phyloP scores from a whole-genome alignment of 2,888 invertebrate genomes.

The Perithous albicinctus region DNA sequence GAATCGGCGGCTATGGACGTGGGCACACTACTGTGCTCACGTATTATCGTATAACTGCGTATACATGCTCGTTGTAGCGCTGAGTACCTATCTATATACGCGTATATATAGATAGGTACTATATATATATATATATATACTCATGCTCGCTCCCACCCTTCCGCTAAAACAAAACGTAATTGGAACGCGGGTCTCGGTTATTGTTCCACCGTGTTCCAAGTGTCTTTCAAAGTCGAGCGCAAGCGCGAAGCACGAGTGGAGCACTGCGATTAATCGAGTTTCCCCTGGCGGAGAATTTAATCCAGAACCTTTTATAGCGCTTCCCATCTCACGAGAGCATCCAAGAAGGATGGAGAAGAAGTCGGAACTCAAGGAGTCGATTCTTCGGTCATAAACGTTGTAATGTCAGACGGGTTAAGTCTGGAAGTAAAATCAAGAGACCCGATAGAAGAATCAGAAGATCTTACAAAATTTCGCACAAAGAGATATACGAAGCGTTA shows the following conservation, averaged over 20 bases:
- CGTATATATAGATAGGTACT: not conserved
- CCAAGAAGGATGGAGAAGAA: slow-evolving; percentile 6
- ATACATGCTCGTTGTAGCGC: not conserved
- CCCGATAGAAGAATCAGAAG: not conserved
- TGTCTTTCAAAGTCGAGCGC: slow-evolving; percentile 26
- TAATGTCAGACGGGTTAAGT: not conserved
- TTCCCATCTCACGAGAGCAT: not conserved
- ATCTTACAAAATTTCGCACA: not conserved
- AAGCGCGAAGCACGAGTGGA: not conserved
- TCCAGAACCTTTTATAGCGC: slow-evolving; percentile 2
- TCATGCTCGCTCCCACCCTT: not conserved
- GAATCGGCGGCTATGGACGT: slow-evolving; percentile 23
- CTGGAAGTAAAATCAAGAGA: not conserved
- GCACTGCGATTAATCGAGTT: slow-evolving; percentile 17
- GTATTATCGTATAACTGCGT: slow-evolving; percentile 20
- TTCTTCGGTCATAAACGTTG: slow-evolving; percentile 3
- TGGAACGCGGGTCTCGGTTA: slow-evolving; percentile 25
- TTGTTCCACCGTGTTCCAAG: slow-evolving; percentile 31
- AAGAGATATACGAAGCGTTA: no score
- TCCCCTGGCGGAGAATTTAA: slow-evolving; percentile 4
- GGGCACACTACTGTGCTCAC: not conserved
- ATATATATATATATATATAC: not conserved
- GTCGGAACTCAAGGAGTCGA: not conserved
- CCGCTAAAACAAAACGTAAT: slow-evolving; percentile 32
- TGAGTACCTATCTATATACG: not conserved